Evolutionary conservation across 2,888 invertebrate genomes (phyloP), one percentile per base, ranked within the genome.

Genomic region (Hypomecis punctinalis): DNA sequence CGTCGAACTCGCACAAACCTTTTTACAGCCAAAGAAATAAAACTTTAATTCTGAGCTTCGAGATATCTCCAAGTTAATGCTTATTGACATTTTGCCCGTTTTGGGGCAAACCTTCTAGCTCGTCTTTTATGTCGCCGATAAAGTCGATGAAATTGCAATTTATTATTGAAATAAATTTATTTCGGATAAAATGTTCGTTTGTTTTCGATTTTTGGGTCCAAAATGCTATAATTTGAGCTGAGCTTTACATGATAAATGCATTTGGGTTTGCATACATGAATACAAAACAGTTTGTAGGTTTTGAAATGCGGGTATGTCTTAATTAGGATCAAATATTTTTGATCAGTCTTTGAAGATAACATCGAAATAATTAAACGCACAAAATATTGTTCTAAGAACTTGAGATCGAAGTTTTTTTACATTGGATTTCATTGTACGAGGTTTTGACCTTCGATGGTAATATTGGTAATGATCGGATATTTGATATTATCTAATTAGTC

Each of bases 31-130:
- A 60, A 73, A 78, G 75, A 76, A 76, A 82, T 86, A 84, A 83
- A 83, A 84, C 76, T 83, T 80, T 80, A 88, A 83, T 80, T 78
- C 80, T 73, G 79, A 82, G 82, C 82, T 83, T 83, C 76, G 70
- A 79, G 80, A 81, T 86, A 86, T 81, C 82, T 74, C 66, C 37
- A 59, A 56, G 61, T 78, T 80, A 79, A 80, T 79, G 79, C 81
- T 77, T 80, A 80, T 76, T 81, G 86, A 85, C 82, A 79, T 82
- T 82, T 79, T 73, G 74, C 61, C 76, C 69, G 74, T 77, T 79
- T 76, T 76, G 76, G 74, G 68, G 60, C 67, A 48, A 66, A 58
- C 71, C 67, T 61, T 54, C 63, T 68, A 69, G 66, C 47, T 56
- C 43, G 61, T 61, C 64, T 61, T 63, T 68, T 8, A 70, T 51